A percentile compares a stretch with the other conserved stretches of the same genome.
These are phyloP conservation scores for Brachionichthys hirsutus DNA, from an alignment of 2,113 vertebrate species.

Conservation along the genomic window DNA sequence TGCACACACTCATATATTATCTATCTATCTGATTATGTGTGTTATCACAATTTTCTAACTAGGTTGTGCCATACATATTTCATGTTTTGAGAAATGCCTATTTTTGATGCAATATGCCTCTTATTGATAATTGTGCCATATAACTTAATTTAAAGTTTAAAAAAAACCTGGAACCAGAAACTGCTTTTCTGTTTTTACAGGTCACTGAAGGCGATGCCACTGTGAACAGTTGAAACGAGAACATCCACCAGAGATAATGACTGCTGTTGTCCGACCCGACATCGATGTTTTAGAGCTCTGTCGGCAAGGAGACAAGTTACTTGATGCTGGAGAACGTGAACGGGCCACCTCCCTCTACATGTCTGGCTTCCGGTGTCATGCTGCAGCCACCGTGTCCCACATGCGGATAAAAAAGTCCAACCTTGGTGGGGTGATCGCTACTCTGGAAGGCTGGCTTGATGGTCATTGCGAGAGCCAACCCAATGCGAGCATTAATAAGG, in stretches of 20 bases:
- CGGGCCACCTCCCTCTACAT: conserved; percentile 82
- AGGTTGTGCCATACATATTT: no score
- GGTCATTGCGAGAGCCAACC: conserved; percentile 62
- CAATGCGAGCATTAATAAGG: conserved; percentile 74
- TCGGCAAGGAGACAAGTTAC: conserved; percentile 77
- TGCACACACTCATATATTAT: no score
- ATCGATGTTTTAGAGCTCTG: conserved; percentile 75
- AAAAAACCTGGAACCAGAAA: no score
- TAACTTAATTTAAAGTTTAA: no score
- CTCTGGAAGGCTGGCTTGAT: conserved; percentile 83
- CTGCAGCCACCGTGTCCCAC: conserved; percentile 71
- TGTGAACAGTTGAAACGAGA: conserved; percentile 12
- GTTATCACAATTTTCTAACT: no score
- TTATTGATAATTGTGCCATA: no score
- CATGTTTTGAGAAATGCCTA: no score
- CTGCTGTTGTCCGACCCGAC: conserved; percentile 70
- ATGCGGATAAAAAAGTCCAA: conserved; percentile 63
- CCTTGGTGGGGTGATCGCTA: conserved; percentile 64
- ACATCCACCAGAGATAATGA: conserved; percentile 34
- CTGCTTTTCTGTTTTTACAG: no score
- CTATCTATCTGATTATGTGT: no score
- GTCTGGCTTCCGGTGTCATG: conserved; percentile 84
- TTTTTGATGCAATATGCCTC: no score
- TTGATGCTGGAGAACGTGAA: conserved; percentile 66
- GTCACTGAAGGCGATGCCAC: no score